Base-by-base conservation (phyloP, 2,888 invertebrate species). In the Sisyra terminalis region DNA sequence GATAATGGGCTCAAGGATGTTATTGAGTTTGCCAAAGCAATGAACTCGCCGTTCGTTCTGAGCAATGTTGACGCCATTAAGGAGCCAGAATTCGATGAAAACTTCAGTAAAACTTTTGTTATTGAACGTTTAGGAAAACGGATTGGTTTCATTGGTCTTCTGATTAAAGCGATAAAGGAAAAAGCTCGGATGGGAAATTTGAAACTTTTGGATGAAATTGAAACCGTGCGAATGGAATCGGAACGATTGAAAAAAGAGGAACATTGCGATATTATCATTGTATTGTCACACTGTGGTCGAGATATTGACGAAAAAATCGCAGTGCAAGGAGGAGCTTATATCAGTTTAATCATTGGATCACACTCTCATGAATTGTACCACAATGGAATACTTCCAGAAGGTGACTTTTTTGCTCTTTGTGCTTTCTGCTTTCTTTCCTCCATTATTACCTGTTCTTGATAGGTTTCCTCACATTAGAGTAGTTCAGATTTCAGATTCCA, bases 261-360 rank as follows among this genome's bases (percentile, higher is more conserved):
- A 47, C 76, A 75, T 0, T 71, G 84, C 3, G 75, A 84, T 49
- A 83, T 86, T 42, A 81, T 88, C 49, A 75, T 90, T 40, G 80
- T 82, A 3, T 61, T 88, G n/a, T 85, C 88, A 0, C 89, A 89
- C 56, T 75, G 82, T 40, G 88, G 89, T 2, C 67, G 83, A 38
- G 70, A 74, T 2, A 70, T 72, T 13, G 82, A 83, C 50, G 63
- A 68, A 65, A 55, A 63, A 24, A 73, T 88, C 47, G 87, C 86
- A 0, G 55, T 57, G 3, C 63, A 68, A 3, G 75, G 71, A 32
- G 70, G 78, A 2, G 69, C 73, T 1, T 72, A 75, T 24, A 70
- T 89, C 42, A 84, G 87, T 56, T 67, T 89, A 1, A 79, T 89
- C 44, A 79, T 89, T n/a, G 89, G 89, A 3, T 83, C 78, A 0